These are phyloP conservation scores for Coelopa frigida DNA, from an alignment of 1,140 invertebrate species.

Conservation along the genomic window DNA sequence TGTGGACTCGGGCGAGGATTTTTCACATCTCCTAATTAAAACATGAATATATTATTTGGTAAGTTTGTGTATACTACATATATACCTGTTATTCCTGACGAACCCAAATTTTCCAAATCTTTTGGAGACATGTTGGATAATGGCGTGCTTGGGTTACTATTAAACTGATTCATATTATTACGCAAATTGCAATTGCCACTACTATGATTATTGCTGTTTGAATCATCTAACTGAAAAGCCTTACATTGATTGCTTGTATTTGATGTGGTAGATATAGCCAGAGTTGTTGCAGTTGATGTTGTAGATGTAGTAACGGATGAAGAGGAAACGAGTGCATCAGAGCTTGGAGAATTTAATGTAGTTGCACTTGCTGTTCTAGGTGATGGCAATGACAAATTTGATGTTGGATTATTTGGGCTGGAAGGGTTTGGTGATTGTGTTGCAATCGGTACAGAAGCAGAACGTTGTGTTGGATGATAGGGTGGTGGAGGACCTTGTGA, in stretches of 20 bases:
- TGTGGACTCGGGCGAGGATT: slow-evolving; percentile 31
- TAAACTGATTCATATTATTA: slow-evolving; percentile 24
- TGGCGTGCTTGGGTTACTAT: slow-evolving; percentile 64
- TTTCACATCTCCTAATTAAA: slow-evolving; percentile 30
- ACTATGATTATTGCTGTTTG: too few species aligned
- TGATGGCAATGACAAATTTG: slow-evolving; percentile 63
- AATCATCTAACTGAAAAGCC: too few species aligned
- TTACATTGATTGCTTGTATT: slow-evolving; percentile 14
- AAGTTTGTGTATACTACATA: slow-evolving; percentile 1
- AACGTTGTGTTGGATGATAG: slow-evolving; percentile 72
- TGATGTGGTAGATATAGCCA: slow-evolving; percentile 10
- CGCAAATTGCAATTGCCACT: slow-evolving; percentile 26
- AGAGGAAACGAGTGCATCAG: neutral
- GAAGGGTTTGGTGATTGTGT: slow-evolving; percentile 63
- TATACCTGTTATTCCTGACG: slow-evolving; percentile 5
- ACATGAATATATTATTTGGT: neutral
- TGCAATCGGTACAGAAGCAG: slow-evolving; percentile 75
- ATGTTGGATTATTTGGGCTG: slow-evolving; percentile 63
- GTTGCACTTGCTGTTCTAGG: slow-evolving; percentile 57
- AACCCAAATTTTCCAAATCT: slow-evolving; percentile 17
- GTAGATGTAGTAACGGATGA: neutral
- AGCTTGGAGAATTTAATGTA: slow-evolving; percentile 56
- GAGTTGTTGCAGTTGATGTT: slow-evolving; percentile 20
- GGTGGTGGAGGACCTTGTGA: slow-evolving; percentile 81
- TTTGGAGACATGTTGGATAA: slow-evolving; percentile 57